Base-by-base conservation (phyloP, 1,140 invertebrate genomes). In the Meloidogyne exigua region DNA sequence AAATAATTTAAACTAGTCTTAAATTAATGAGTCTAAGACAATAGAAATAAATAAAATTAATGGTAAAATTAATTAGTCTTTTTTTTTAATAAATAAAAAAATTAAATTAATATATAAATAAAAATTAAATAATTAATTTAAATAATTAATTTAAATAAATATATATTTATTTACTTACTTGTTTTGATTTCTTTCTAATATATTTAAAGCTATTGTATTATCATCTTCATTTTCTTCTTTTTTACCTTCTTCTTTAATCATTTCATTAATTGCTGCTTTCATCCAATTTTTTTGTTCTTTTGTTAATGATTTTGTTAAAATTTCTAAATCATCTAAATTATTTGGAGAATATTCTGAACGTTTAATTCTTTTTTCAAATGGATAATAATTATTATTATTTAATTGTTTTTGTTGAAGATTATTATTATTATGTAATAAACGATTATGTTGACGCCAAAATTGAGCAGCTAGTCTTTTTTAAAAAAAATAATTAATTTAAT, bases 361-460 rank as follows among this genome's bases (percentile, higher is more conserved):
- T 63, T 73, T 73, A 39, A 32, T 32, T n/a, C 57, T 64, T 64
- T 57, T 28, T n/a, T 65, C 21, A 57, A 57, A 57, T n/a, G 49
- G 49, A 57, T 57, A 57, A 57, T 57, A n/a, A n/a, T 57, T 18
- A n/a, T 57, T 9, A 25, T 15, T 44, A 26, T 12, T 63, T 28
- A 12, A 57, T 72, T 72, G 21, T 42, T 57, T 42, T 28, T 42
- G 4, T n/a, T n/a, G n/a, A n/a, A n/a, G n/a, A n/a, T 57, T 23
- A 13, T 26, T 49, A 32, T 70, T 70, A 25, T 57, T 28, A 44
- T 57, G 36, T 62, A 42, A n/a, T 44, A 39, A 10, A 26, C 39
- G 44, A 26, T 70, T 44, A 70, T 63, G 71, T 32, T 73, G 10
- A 21, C 23, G 57, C 71, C 71, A 73, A 25, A 73, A 73, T 73